Evolutionary conservation across 2,888 invertebrate genomes (phyloP).

Genomic region (Lacanobia oleracea): DNA sequence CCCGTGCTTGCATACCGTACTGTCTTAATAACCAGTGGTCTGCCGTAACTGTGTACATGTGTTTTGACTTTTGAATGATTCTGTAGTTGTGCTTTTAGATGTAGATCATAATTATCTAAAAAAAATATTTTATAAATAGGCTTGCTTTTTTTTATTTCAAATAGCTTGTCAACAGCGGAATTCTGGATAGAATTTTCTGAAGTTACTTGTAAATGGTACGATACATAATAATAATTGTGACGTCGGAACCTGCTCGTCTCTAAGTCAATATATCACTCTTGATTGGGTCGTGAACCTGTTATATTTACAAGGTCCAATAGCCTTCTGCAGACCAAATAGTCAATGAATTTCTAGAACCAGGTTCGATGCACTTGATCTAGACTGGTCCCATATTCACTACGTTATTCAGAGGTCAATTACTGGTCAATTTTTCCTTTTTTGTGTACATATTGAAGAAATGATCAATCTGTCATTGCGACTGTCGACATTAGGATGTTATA

Average conservation of each 20-base stretch:
- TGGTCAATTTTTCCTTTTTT: background rate
- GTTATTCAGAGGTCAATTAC: slow-evolving; percentile 9
- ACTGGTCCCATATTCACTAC: background rate
- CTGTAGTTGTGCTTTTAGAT: slow-evolving; percentile 1
- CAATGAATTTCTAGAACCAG: slow-evolving; percentile 7
- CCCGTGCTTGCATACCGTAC: slow-evolving; percentile 14
- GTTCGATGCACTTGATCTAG: slow-evolving; percentile 6
- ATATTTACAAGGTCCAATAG: slow-evolving; percentile 9
- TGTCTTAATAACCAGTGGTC: slow-evolving; percentile 13
- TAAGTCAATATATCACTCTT: slow-evolving; percentile 18
- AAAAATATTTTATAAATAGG: background rate
- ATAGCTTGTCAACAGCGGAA: background rate
- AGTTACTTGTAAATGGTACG: background rate
- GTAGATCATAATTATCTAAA: background rate
- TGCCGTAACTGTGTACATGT: slow-evolving; percentile 21
- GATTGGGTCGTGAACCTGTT: slow-evolving; percentile 9
- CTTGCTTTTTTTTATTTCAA: background rate
- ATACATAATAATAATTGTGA: background rate
- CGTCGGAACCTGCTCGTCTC: background rate
- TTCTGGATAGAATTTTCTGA: background rate
- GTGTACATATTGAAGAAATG: background rate
- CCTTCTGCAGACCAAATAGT: background rate
- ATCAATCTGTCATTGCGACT: background rate
- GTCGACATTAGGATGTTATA: background rate
- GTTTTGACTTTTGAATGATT: background rate